These are phyloP conservation scores for Hydrozoanthus tunicans DNA, from an alignment of 64 coral and sea anemone species.

Conservation along the genomic window DNA sequence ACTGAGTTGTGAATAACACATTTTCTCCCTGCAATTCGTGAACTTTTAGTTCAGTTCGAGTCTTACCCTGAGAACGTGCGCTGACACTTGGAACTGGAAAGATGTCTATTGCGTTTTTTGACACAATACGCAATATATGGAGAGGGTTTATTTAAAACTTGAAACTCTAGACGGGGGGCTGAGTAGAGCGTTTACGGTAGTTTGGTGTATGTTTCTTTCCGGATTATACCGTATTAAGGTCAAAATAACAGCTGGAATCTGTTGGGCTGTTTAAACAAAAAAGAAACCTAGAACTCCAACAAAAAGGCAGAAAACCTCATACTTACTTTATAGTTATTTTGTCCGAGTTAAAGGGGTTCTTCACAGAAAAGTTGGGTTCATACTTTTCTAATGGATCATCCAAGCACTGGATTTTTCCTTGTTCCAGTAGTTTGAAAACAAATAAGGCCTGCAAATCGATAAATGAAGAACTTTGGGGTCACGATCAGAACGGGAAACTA, in stretches of 20 bases:
- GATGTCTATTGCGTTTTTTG: too few relatives aligned
- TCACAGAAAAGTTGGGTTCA: constrained; percentile 80
- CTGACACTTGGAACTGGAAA: too few relatives aligned
- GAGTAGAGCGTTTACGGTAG: not conserved
- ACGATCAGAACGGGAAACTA: not conserved
- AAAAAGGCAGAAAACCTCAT: not conserved
- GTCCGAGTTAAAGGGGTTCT: constrained; percentile 67
- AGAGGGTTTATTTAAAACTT: not conserved
- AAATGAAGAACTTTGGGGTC: not conserved
- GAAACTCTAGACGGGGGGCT: too few relatives aligned
- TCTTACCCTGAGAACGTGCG: too few relatives aligned
- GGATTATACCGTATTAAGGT: too few relatives aligned
- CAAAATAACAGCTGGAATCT: too few relatives aligned
- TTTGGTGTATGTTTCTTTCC: too few relatives aligned
- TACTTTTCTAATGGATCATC: constrained; percentile 92
- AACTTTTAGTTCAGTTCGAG: too few relatives aligned
- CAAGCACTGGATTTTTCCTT: constrained; percentile 71
- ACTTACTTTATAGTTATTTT: constrained; percentile 87
- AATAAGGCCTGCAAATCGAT: constrained; percentile 64
- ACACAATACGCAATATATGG: not conserved
- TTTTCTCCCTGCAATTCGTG: too few relatives aligned
- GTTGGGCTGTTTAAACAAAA: too few relatives aligned
- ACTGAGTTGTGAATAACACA: too few relatives aligned
- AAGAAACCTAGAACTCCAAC: not conserved
- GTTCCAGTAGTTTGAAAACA: constrained; percentile 80